Conservation (phyloP, 2,888 invertebrate species). For the Rhagonycha lutea region DNA sequence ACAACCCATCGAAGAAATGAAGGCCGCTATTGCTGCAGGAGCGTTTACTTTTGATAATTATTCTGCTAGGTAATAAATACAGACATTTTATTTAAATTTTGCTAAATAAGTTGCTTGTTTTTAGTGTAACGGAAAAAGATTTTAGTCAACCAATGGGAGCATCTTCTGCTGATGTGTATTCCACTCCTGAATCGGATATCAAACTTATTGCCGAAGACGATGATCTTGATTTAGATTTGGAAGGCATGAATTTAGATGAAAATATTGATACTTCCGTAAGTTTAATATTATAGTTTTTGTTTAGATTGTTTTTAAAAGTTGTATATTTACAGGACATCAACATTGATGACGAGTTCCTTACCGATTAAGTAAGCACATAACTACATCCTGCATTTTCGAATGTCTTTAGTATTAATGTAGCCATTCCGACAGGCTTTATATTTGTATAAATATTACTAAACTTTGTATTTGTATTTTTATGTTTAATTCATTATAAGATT, state of each 20-base stretch:
- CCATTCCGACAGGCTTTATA: constrained; percentile 11
- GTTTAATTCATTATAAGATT: neutral
- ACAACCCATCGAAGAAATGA: constrained; percentile 73
- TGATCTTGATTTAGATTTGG: constrained; percentile 83
- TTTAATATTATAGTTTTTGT: constrained; percentile 21
- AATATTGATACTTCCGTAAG: constrained; percentile 75
- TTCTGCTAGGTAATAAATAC: neutral
- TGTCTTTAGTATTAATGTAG: constrained; percentile 12
- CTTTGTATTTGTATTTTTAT: constrained; percentile 3
- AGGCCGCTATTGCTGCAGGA: constrained; percentile 61
- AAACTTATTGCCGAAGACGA: constrained; percentile 50
- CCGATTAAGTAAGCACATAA: constrained; percentile 55
- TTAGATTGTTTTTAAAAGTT: neutral
- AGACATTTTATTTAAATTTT: neutral
- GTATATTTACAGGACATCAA: constrained; percentile 68
- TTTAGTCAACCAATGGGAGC: constrained; percentile 8
- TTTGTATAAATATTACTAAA: constrained; percentile 11
- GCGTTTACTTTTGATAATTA: constrained; percentile 50
- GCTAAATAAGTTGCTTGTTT: neutral
- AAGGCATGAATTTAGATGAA: constrained; percentile 80
- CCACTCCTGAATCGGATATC: neutral
- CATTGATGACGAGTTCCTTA: constrained; percentile 73
- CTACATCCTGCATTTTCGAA: constrained; percentile 1
- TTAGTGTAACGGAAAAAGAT: constrained; percentile 37
- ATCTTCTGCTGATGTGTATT: neutral